Conservation (phyloP, 2,888 invertebrate genomes). For the Drosophila suboccidentalis region DNA sequence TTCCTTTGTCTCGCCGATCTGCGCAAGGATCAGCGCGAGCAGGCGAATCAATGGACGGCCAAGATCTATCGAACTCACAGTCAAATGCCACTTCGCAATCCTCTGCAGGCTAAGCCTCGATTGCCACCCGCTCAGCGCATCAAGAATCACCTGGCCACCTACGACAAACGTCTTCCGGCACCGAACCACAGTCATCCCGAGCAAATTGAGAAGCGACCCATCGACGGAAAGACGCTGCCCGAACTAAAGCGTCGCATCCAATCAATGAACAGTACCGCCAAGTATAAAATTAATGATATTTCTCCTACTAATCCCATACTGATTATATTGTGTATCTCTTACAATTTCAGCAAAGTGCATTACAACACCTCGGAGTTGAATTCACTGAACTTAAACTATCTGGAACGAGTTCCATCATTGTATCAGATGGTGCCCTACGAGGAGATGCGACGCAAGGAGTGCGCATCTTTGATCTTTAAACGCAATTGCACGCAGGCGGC, state of each 20-base stretch:
- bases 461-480: constrained; percentile 73
- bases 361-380: constrained; percentile 89
- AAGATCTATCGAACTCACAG: constrained; percentile 86
- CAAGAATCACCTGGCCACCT: constrained; percentile 87
- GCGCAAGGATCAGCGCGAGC: constrained; percentile 86
- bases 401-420: constrained; percentile 86
- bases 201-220: constrained; percentile 50
- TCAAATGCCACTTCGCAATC: constrained; percentile 57
- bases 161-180: constrained; percentile 88
- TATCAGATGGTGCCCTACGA: constrained; percentile 86
- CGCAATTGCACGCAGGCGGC: constrained; percentile 78
- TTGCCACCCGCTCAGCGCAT: constrained; percentile 87
- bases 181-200: constrained; percentile 85
- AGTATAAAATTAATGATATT: constrained; percentile 77
- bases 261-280: constrained; percentile 86
- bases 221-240: constrained; percentile 76
- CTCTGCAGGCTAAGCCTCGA: constrained; percentile 72
- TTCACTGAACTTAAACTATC: constrained; percentile 89
- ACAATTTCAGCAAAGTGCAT: constrained; percentile 87
- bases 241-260: constrained; percentile 83
- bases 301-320: background rate
- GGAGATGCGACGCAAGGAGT: constrained; percentile 78
- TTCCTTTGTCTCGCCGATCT: constrained; percentile 88
- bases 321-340: background rate
- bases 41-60: constrained; percentile 87